A percentile compares a stretch with the other conserved stretches of the same genome.
Conservation (phyloP, 1,140 invertebrate genomes). For the Cylas formicarius region DNA sequence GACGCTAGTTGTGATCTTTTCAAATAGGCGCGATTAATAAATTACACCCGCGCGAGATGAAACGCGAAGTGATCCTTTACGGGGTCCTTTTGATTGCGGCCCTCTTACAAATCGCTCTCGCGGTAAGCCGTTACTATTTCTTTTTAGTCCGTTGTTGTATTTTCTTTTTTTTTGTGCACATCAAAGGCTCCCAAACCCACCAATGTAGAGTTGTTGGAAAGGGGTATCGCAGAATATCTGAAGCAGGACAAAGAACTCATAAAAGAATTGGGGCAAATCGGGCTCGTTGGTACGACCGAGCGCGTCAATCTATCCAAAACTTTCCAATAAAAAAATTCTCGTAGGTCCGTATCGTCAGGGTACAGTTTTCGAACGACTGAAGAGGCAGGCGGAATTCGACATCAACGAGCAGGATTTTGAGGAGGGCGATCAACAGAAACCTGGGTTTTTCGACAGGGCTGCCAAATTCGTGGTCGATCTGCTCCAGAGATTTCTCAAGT, state of each 20-base stretch:
- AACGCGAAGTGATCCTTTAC: too few relatives aligned
- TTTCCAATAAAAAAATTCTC: too few relatives aligned
- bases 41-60: too few relatives aligned
- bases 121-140: constrained; percentile 1
- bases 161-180: not conserved
- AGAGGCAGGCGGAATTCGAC: constrained; percentile 27
- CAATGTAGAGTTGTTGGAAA: constrained; percentile 23
- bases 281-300: constrained; percentile 15
- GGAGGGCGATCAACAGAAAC: constrained; percentile 15
- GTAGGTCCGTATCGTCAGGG: too few relatives aligned
- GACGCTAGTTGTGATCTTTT: too few relatives aligned
- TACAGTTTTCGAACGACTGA: constrained; percentile 15
- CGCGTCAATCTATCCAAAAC: constrained; percentile 2
- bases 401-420: constrained; percentile 20
- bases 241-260: constrained; percentile 32
- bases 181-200: constrained; percentile 23
- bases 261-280: constrained; percentile 20
- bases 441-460: constrained; percentile 39
- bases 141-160: too few relatives aligned
- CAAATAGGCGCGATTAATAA: too few relatives aligned
- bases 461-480: constrained; percentile 41
- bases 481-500: constrained; percentile 41
- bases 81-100: not conserved
- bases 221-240: constrained; percentile 33
- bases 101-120: not conserved